These are phyloP conservation scores for Noctua fimbriata DNA, from an alignment of 2,888 invertebrate genomes.

Conservation along the genomic window DNA sequence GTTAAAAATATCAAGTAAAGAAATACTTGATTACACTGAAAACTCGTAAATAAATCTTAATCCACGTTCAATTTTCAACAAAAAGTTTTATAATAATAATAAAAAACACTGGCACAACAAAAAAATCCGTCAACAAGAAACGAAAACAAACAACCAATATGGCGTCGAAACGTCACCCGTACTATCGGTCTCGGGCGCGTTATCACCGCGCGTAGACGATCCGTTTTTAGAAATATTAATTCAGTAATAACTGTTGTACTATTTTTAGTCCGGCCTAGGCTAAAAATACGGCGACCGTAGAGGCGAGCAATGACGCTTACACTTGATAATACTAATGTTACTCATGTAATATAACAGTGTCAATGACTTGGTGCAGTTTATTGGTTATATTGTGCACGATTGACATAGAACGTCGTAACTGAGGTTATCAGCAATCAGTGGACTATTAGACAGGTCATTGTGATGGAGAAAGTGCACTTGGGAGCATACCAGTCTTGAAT, in stretches of 20 bases:
- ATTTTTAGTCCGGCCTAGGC: constrained; percentile 90
- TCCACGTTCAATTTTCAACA: constrained; percentile 30
- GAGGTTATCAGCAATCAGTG: constrained; percentile 75
- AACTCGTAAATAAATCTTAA: constrained; percentile 8
- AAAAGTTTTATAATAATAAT: constrained; percentile 40
- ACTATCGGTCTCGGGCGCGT: constrained; percentile 85
- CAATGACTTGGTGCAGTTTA: constrained; percentile 87
- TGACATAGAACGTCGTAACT: constrained; percentile 68
- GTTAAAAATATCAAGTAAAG: neutral
- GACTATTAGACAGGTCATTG: constrained; percentile 74
- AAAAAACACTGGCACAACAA: constrained; percentile 59
- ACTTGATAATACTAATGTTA: constrained; percentile 88
- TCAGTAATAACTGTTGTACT: constrained; percentile 89
- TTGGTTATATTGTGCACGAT: constrained; percentile 78
- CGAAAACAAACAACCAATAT: constrained; percentile 80
- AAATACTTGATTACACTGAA: neutral
- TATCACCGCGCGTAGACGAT: constrained; percentile 88
- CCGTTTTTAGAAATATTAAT: constrained; percentile 91
- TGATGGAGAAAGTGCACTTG: constrained; percentile 59
- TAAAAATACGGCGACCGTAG: constrained; percentile 86
- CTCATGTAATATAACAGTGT: constrained; percentile 83
- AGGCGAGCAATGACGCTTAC: constrained; percentile 84
- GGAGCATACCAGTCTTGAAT: neutral
- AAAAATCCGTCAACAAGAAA: constrained; percentile 72
- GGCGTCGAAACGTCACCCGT: constrained; percentile 80